phyloP scores from a whole-genome alignment of 1,140 invertebrate genomes.

The silkworm (Bombyx mori) region ASM3026992v2 NC_085111.1:11092501-11093000 shows the following conservation, averaged over 20 bases:
- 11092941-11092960: constrained; percentile 31
- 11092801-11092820: constrained; percentile 27
- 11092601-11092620: constrained; percentile 31
- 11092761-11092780: constrained; percentile 59
- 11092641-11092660: not conserved
- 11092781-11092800: constrained; percentile 37
- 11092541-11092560: constrained; percentile 34
- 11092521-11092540: constrained; percentile 24
- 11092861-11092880: constrained; percentile 36
- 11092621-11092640: constrained; percentile 1
- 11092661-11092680: constrained; percentile 58
- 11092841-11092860: constrained; percentile 31
- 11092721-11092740: constrained; percentile 41
- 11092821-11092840: constrained; percentile 31
- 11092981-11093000: constrained; percentile 23
- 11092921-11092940: not conserved
- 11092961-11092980: constrained; percentile 25
- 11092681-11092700: constrained; percentile 55
- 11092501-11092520: constrained; percentile 18
- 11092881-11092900: constrained; percentile 7
- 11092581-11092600: constrained; percentile 31
- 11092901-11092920: not conserved
- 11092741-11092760: constrained; percentile 67
- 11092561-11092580: constrained; percentile 40
- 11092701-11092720: constrained; percentile 46